Evolutionary conservation across 2,888 invertebrate species (phyloP).

Genomic region (Pachydiplax longipennis): DNA sequence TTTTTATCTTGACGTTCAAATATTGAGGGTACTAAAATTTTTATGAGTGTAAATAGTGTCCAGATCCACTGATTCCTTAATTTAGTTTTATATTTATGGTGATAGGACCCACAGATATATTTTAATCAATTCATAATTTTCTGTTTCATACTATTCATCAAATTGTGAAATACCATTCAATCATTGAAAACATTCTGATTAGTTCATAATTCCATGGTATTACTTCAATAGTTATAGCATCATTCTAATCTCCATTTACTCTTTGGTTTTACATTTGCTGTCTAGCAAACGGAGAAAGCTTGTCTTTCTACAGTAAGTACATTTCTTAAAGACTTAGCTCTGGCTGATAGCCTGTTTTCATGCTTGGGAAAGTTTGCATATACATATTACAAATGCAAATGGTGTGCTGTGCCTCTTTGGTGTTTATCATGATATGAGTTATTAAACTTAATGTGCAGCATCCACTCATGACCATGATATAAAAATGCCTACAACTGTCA

Average conservation of each 20-base stretch:
- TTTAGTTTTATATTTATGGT: too few species aligned
- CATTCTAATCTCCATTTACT: slow-evolving; percentile 7
- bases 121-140: background rate
- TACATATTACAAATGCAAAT: background rate
- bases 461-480: too few species aligned
- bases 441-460: background rate
- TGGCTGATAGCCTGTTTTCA: background rate
- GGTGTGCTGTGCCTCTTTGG: background rate
- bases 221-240: background rate
- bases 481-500: too few species aligned
- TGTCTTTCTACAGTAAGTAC: slow-evolving; percentile 40
- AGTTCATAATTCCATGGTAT: background rate
- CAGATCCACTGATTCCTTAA: too few species aligned
- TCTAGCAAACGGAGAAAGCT: slow-evolving; percentile 43
- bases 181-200: background rate
- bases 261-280: slow-evolving; percentile 36
- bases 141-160: background rate
- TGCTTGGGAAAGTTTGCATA: background rate
- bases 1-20: too few species aligned
- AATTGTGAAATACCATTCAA: background rate
- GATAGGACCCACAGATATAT: background rate
- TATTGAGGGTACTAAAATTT: too few species aligned
- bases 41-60: too few species aligned
- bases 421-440: background rate
- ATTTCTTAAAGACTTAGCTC: background rate